Base-by-base conservation (phyloP, 2,113 vertebrate species). In the Furnarius figulus region DNA sequence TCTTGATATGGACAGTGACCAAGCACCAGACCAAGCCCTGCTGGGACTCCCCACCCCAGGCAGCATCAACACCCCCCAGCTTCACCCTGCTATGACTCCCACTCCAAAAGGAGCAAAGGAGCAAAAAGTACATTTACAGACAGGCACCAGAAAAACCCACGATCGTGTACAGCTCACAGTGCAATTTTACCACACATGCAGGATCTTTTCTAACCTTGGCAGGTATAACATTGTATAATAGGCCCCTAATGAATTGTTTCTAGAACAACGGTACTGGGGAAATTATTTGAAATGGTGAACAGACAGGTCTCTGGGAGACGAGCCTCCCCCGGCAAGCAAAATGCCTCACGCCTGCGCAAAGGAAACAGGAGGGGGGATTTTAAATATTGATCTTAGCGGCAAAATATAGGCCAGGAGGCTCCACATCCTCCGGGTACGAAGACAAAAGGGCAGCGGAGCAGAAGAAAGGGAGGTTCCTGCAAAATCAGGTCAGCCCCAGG, bases 231-330 rank as follows among this genome's bases (percentile, higher is more conserved):
- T 12, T 61, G 68, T 86, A 62, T 95, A 97, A 96, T 92, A 74
- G 90, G 93, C 86, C 94, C 93, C 95, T 96, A 93, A 96, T 95
- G 93, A 95, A 89, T 94, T 95, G 91, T 93, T 96, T 96, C 94
- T 84, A 95, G 94, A 94, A 92, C 93, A 92, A 86, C 10, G 61
- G 85, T 92, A 59, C 14, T 2, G 5, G 56, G 73, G 80, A 90
- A 93, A 87, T 86, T 14, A 84, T 95, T 89, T 95, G 93, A 95
- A 93, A 76, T 21, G 61, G 95, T 74, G 89, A 95, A 70, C 83
- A 93, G 95, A 59, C 88, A 95, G 76, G 73, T 66, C 86, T 92
- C 83, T 84, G 73, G 23, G 80, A 96, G 93, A 88, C 8, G 0
- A 89, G 27, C 72, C 89, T 82, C 73, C 86, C 90, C 80, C 3